phyloP scores from a whole-genome alignment of 1,140 invertebrate genomes.

The Drosophila arizonae region DNA sequence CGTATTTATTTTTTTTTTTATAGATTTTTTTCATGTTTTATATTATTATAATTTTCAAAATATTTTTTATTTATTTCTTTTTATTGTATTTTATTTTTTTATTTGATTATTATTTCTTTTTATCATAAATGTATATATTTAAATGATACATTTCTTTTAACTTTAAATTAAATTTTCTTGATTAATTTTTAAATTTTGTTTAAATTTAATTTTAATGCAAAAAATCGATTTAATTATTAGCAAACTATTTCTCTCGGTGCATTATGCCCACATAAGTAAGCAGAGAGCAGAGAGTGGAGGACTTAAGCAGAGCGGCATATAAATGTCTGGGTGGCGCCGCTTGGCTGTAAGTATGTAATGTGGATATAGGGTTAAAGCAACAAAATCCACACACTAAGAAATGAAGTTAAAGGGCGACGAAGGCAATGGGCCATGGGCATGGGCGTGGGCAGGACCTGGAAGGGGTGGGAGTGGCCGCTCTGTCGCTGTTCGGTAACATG shows the following conservation, averaged over 20 bases:
- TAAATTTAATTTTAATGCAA: background rate
- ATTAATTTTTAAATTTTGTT: background rate
- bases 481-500: slow-evolving; percentile 52
- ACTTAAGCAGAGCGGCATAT: slow-evolving; percentile 42
- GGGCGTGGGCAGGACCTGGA: background rate
- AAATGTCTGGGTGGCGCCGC: slow-evolving; percentile 77
- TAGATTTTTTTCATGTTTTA: too few species aligned
- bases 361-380: slow-evolving; percentile 62
- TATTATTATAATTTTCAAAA: too few species aligned
- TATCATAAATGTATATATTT: too few species aligned
- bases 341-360: slow-evolving; percentile 65
- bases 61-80: too few species aligned
- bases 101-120: too few species aligned
- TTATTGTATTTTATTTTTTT: too few species aligned
- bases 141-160: too few species aligned
- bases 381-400: slow-evolving; percentile 44
- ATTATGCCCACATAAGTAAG: background rate
- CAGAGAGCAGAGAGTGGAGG: background rate
- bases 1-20: too few species aligned
- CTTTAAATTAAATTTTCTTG: too few species aligned
- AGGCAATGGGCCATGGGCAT: background rate
- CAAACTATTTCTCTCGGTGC: slow-evolving; percentile 23
- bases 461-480: background rate
- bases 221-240: background rate
- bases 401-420: background rate